Evolutionary conservation across 2,113 vertebrate species (phyloP).

Genomic region (Acrocephalus kingi): DNA sequence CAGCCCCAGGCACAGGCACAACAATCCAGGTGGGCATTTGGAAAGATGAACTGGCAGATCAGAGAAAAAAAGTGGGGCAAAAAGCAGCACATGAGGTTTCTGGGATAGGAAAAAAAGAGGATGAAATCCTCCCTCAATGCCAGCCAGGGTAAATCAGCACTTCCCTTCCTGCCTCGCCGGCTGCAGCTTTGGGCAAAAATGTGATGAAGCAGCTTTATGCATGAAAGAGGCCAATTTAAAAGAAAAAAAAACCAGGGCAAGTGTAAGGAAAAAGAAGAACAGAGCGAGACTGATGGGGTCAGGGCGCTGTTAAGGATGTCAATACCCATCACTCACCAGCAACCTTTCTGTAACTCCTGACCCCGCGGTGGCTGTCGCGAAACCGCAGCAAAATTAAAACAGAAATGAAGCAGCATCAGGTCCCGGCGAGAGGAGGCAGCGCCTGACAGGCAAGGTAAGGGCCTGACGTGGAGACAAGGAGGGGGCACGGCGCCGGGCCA

Average conservation of each 20-base stretch:
- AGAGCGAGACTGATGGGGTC: constrained; percentile 57
- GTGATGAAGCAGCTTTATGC: constrained; percentile 49
- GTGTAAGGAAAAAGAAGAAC: constrained; percentile 54
- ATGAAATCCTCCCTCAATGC: background rate
- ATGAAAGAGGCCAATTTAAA: constrained; percentile 45
- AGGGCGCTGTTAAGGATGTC: constrained; percentile 42
- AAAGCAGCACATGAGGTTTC: background rate
- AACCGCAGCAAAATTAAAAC: constrained; percentile 50
- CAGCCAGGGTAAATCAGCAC: background rate
- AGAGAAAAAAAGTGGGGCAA: background rate
- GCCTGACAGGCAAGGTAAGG: constrained; percentile 28
- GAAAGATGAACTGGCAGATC: background rate
- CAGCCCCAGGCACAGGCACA: background rate
- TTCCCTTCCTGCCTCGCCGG: background rate
- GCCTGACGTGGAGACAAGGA: background rate
- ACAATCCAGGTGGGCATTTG: background rate
- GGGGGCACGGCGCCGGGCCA: background rate
- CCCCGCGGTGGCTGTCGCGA: constrained; percentile 3
- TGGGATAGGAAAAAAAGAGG: background rate
- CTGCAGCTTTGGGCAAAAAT: background rate
- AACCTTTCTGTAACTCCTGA: constrained; percentile 57
- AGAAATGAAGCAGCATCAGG: constrained; percentile 16
- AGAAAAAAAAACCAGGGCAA: constrained; percentile 14
- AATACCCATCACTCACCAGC: constrained; percentile 64
- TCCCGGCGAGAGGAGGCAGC: constrained; percentile 1